Conservation (phyloP, 2,797 vertebrate genomes). For the Gambusia yucatana region DNA sequence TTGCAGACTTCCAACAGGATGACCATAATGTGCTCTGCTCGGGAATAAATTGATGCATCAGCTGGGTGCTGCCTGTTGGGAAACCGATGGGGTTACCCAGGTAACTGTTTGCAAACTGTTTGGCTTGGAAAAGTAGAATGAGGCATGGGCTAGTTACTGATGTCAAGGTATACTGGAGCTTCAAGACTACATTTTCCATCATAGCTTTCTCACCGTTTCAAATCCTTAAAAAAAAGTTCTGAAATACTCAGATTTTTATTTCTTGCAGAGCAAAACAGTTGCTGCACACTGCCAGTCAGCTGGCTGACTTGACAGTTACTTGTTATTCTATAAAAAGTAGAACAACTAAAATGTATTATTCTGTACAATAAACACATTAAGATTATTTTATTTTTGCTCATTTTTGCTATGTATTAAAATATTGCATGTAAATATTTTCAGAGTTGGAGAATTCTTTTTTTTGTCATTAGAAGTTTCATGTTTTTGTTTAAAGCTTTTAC, state of each 20-base stretch:
- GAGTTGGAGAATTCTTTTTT: not conserved
- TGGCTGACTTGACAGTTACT: not conserved
- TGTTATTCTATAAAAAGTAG: not conserved
- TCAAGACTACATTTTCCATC: not conserved
- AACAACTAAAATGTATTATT: not conserved
- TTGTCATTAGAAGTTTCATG: not conserved
- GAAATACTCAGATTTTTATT: not conserved
- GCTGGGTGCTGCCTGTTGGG: not conserved
- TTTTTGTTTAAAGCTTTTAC: not conserved
- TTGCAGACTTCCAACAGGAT: conserved; percentile 12
- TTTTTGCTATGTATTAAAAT: not conserved
- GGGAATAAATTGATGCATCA: not conserved
- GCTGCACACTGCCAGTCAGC: no score
- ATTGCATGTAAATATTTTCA: not conserved
- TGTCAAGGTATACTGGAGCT: not conserved
- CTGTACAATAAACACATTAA: not conserved
- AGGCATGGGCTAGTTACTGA: not conserved
- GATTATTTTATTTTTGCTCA: not conserved
- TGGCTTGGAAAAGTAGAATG: conserved; percentile 7
- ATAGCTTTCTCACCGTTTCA: not conserved
- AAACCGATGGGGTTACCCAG: not conserved
- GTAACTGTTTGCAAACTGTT: conserved; percentile 6
- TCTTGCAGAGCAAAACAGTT: not conserved
- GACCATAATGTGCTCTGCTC: not conserved
- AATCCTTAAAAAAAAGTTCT: not conserved